Conservation (phyloP, 2,113 vertebrate genomes). For the Guaruba guarouba region DNA sequence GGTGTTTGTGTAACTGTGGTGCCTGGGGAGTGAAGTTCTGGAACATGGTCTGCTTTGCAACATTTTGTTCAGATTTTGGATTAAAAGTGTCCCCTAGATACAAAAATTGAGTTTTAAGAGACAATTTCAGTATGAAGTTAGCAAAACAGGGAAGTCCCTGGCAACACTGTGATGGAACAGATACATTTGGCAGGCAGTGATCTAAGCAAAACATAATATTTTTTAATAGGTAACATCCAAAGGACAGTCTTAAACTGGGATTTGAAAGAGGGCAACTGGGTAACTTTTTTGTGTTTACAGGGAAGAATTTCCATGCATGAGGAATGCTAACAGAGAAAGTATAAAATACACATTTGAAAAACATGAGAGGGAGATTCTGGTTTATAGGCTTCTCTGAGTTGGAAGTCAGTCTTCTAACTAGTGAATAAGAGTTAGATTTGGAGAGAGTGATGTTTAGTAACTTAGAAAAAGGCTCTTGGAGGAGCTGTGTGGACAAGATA, state of each 20-base stretch:
- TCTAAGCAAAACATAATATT: background rate
- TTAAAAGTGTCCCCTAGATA: background rate
- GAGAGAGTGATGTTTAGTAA: background rate
- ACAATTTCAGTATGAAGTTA: background rate
- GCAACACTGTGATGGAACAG: background rate
- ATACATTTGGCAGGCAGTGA: background rate
- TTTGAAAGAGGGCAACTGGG: background rate
- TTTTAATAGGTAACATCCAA: background rate
- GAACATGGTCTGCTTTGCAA: background rate
- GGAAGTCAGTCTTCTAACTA: background rate
- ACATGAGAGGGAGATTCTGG: background rate
- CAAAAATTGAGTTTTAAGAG: background rate
- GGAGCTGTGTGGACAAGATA: background rate
- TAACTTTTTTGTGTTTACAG: background rate
- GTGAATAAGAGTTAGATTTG: background rate
- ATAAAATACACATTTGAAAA: background rate
- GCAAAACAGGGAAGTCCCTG: background rate
- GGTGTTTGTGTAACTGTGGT: background rate
- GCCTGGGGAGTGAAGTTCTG: background rate
- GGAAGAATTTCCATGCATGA: background rate
- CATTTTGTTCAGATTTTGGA: background rate
- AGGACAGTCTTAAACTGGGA: background rate
- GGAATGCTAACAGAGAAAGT: background rate
- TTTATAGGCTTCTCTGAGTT: background rate
- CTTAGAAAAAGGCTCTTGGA: background rate